Evolutionary conservation across 2,888 invertebrate genomes (phyloP), one percentile per base, ranked within the genome.

Genomic region (Drosophila setosimentum): DNA sequence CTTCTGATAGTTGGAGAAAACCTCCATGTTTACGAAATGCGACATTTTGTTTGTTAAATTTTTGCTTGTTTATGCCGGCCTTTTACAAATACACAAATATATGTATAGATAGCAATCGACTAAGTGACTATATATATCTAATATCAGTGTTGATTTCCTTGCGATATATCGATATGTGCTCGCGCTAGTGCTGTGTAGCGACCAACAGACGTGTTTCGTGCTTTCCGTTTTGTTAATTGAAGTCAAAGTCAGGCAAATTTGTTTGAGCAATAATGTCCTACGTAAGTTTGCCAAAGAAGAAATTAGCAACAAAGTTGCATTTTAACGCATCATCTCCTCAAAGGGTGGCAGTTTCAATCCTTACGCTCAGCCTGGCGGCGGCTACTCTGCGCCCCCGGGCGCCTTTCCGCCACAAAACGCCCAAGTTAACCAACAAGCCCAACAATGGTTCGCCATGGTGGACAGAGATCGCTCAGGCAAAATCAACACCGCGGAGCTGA

Each of bases 391-490:
- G 0, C 92, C 93, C 58, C 88, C 93, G 55, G 87, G 93, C 60
- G 88, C 93, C 57, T 92, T 90, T 80, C 90, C 92, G 45, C 92
- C 91, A 21, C 94, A 94, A 54, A 92, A 94, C n/a, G 94, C 94
- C 1, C 94, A 94, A 35, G 93, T 95, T 0, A 95, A 94, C 60
- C 97, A 97, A 0, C 96, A 97, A 92, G 95, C 97, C 1, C 95
- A 96, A 80, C 96, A 96, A 89, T 98, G 98, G 97, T 98, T 98
- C 91, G 93, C 93, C 32, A 95, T 97, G 21, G 98, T 98, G 0
- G 98, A 98, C 90, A 94, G 95, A 80, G 98, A 98, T 91, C 94
- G 95, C 33, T 97, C 97, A 24, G 98, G 98, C 3, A 95, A 95
- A 91, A 98, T 98, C 61, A 95, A 96, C 61, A 95, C 96, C 11